Percentiles rank a stretch among this genome's conserved stretches.
Evolutionary conservation across 1,140 invertebrate species (phyloP).

Genomic region (Musca vetustissima): DNA sequence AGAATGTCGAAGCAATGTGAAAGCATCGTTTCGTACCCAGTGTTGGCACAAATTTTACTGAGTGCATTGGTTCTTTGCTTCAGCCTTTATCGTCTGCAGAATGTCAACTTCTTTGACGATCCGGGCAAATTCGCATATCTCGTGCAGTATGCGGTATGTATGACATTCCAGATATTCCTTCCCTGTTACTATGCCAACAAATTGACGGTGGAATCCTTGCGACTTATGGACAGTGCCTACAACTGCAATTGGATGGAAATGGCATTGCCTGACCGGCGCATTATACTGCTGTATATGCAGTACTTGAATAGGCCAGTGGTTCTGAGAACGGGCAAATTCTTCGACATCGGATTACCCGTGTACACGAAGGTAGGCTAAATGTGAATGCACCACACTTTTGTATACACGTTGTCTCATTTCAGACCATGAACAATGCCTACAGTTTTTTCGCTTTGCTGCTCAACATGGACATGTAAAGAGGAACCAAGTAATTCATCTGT

Average conservation of each 20-base stretch:
- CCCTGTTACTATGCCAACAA: conserved; percentile 52
- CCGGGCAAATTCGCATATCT: conserved; percentile 44
- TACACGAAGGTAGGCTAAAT: conserved; percentile 40
- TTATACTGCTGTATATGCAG: conserved; percentile 47
- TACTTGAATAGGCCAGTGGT: conserved; percentile 38
- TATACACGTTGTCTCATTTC: conserved; percentile 16
- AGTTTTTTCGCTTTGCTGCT: conserved; percentile 47
- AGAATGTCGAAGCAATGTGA: conserved; percentile 38
- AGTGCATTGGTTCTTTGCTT: conserved; percentile 50
- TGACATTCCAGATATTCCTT: conserved; percentile 46
- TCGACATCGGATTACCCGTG: conserved; percentile 45
- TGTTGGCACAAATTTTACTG: conserved; percentile 45
- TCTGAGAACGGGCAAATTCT: conserved; percentile 44
- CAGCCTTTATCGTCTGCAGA: conserved; percentile 40
- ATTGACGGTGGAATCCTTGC: conserved; percentile 38
- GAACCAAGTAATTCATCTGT: too few relatives aligned
- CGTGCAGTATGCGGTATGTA: conserved; percentile 43
- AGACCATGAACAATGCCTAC: conserved; percentile 49
- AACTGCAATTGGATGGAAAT: conserved; percentile 44
- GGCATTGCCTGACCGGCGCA: conserved; percentile 22
- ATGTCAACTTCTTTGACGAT: conserved; percentile 33
- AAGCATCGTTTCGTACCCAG: conserved; percentile 40
- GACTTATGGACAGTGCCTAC: conserved; percentile 41
- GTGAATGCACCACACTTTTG: background rate
- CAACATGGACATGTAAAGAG: conserved; percentile 34